Evolutionary conservation across 1,140 invertebrate species (phyloP).

Genomic region (Diachasma alloeum): DNA sequence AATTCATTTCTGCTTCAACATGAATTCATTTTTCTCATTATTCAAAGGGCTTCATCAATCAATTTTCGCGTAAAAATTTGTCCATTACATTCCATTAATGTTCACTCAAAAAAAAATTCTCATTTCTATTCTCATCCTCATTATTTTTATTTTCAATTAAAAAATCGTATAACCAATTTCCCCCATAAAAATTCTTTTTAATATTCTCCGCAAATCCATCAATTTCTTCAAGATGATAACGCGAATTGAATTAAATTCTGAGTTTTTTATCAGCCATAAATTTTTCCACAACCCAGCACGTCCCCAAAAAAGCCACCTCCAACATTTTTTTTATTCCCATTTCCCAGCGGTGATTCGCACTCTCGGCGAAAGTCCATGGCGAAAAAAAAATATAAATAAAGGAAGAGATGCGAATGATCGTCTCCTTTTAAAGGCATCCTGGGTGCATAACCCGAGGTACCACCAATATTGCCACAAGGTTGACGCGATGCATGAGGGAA

Average conservation of each 20-base stretch:
- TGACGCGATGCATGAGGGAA: conserved; percentile 1
- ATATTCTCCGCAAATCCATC: too few relatives aligned
- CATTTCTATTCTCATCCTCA: too few relatives aligned
- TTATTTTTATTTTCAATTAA: too few relatives aligned
- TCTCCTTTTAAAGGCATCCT: conserved; percentile 13
- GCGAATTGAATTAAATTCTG: not conserved
- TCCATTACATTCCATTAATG: too few relatives aligned
- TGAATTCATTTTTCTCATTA: too few relatives aligned
- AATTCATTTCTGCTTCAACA: too few relatives aligned
- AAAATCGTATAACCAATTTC: too few relatives aligned
- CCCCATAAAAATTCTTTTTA: too few relatives aligned
- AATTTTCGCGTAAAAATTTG: too few relatives aligned
- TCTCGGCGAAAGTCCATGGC: not conserved
- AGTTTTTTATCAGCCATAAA: not conserved
- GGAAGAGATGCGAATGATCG: not conserved
- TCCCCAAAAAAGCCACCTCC: not conserved
- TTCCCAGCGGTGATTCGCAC: not conserved
- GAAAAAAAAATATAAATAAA: conserved; percentile 14
- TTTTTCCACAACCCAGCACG: not conserved
- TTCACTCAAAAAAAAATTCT: too few relatives aligned
- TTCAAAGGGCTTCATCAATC: too few relatives aligned
- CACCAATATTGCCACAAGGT: conserved; percentile 20
- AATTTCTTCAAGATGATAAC: too few relatives aligned
- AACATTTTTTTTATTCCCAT: not conserved
- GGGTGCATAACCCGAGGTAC: not conserved